Evolutionary conservation across 2,888 invertebrate species (phyloP).

Genomic region (Dynastes grantii): DNA sequence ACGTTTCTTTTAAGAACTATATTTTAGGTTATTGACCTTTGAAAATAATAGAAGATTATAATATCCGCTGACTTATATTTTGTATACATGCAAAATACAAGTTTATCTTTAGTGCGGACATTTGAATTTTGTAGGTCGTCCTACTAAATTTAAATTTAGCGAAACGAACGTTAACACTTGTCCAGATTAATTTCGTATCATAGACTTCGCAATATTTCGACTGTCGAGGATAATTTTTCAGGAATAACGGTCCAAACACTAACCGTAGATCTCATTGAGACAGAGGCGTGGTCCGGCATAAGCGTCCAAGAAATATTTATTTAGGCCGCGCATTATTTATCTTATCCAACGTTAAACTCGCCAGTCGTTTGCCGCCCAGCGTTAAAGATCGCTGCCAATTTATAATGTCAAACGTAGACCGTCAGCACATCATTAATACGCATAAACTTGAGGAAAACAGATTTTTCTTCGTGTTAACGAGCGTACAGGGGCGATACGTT

Average conservation of each 20-base stretch:
- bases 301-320: slow-evolving; percentile 7
- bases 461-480: slow-evolving; percentile 11
- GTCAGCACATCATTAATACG: slow-evolving; percentile 20
- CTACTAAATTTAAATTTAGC: slow-evolving; percentile 7
- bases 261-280: background rate
- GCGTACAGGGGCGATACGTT: background rate
- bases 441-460: background rate
- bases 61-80: no score
- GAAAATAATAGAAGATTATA: no score
- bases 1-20: no score
- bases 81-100: no score
- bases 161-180: slow-evolving; percentile 14
- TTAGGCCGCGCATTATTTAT: slow-evolving; percentile 55
- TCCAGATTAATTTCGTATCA: slow-evolving; percentile 23
- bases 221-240: slow-evolving; percentile 30
- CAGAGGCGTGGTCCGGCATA: slow-evolving; percentile 1
- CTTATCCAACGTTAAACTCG: slow-evolving; percentile 56
- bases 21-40: no score
- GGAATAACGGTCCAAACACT: background rate
- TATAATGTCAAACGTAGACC: slow-evolving; percentile 54
- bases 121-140: no score
- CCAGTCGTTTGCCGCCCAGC: slow-evolving; percentile 56
- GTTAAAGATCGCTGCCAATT: slow-evolving; percentile 59
- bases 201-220: slow-evolving; percentile 19
- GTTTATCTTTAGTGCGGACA: no score